Percentiles rank a stretch among this genome's conserved stretches.
Evolutionary conservation across 2,113 vertebrate species (phyloP).

Genomic region (Bambusicola thoracicus): DNA sequence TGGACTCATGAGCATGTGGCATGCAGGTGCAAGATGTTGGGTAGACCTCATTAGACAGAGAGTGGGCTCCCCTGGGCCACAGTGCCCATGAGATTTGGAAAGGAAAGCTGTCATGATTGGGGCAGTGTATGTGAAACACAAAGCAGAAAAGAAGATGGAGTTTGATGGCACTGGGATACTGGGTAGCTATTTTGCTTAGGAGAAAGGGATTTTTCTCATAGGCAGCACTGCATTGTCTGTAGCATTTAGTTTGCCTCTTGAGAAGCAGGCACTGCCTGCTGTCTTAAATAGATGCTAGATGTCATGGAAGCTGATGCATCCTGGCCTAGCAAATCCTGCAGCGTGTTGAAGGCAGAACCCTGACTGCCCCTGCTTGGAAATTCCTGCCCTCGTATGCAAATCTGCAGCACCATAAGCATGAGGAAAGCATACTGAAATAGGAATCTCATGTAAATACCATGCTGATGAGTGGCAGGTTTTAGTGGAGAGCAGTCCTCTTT

Average conservation of each 20-base stretch:
- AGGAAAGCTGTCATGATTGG: not conserved
- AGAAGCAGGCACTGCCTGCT: not conserved
- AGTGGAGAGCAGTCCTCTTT: not conserved
- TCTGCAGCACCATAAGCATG: not conserved
- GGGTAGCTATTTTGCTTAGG: not conserved
- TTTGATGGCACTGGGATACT: not conserved
- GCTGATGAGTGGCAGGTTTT: not conserved
- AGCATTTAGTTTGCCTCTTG: not conserved
- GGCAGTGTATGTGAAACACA: not conserved
- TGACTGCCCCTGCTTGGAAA: not conserved
- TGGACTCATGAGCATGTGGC: accelerated
- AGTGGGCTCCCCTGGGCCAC: not conserved
- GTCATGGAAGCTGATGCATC: not conserved
- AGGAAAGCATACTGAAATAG: not conserved
- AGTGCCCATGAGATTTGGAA: not conserved
- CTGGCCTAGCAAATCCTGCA: not conserved
- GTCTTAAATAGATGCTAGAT: not conserved
- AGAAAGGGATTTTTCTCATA: not conserved
- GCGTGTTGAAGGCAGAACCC: not conserved
- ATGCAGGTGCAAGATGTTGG: not conserved
- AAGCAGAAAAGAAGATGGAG: not conserved
- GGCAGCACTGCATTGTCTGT: not conserved
- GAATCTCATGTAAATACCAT: not conserved
- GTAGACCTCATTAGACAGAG: not conserved
- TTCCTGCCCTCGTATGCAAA: not conserved